Conservation (phyloP, 2,797 vertebrate species). For the Periophthalmus magnuspinnatus region DNA sequence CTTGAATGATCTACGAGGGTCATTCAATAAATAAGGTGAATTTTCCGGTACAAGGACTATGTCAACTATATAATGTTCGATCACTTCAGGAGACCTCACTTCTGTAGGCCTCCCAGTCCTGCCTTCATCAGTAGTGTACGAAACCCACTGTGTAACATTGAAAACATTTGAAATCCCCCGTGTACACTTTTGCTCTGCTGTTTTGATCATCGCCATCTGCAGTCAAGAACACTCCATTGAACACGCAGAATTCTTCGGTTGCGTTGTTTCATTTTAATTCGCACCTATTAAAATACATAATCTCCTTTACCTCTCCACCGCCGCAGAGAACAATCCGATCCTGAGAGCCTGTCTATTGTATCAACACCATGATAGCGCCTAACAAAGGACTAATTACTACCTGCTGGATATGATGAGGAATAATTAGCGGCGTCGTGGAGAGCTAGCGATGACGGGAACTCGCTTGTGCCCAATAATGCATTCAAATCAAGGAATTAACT, state of each 20-base stretch:
- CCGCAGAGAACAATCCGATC: constrained; percentile 65
- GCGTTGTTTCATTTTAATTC: constrained; percentile 52
- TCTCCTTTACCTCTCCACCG: constrained; percentile 61
- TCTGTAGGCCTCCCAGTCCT: too few species aligned
- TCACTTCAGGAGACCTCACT: too few species aligned
- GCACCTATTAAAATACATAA: constrained; percentile 70
- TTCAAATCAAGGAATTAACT: constrained; percentile 43
- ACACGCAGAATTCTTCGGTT: constrained; percentile 48
- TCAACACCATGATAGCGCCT: constrained; percentile 72
- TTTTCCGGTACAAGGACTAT: too few species aligned
- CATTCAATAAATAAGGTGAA: too few species aligned
- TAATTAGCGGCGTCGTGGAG: constrained; percentile 71
- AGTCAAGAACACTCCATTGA: constrained; percentile 66
- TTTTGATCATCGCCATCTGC: constrained; percentile 55
- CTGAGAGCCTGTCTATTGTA: constrained; percentile 73
- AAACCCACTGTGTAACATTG: not conserved
- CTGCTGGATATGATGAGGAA: constrained; percentile 77
- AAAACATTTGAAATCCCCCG: not conserved
- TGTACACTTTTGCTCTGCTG: not conserved
- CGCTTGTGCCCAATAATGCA: constrained; percentile 47
- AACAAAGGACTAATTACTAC: constrained; percentile 80
- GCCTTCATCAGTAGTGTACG: too few species aligned
- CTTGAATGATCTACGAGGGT: too few species aligned
- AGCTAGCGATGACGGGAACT: constrained; percentile 62
- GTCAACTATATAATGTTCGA: too few species aligned